phyloP scores from a whole-genome alignment of 2,888 invertebrate genomes.

The Hypena proboscidalis region DNA sequence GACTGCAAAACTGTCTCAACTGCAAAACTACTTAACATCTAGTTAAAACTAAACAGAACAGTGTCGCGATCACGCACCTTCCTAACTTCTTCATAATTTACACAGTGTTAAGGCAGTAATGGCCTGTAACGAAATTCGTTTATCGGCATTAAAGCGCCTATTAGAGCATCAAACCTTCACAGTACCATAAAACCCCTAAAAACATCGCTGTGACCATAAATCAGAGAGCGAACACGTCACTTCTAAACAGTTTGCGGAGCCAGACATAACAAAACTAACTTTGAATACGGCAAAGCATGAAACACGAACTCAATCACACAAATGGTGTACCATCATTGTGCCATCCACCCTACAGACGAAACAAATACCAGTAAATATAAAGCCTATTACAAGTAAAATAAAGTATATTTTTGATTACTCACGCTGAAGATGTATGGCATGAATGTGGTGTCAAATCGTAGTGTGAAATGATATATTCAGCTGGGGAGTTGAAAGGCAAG shows the following conservation, averaged over 20 bases:
- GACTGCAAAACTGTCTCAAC: not conserved
- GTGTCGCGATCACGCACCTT: slow-evolving; percentile 11
- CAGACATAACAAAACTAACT: slow-evolving; percentile 69
- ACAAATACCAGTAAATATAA: slow-evolving; percentile 21
- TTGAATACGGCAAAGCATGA: slow-evolving; percentile 55
- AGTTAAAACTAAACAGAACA: slow-evolving; percentile 5
- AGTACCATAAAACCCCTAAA: slow-evolving; percentile 49
- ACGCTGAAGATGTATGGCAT: slow-evolving; percentile 44
- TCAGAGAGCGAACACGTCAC: slow-evolving; percentile 55
- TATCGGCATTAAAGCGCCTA: slow-evolving; percentile 62
- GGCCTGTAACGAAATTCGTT: slow-evolving; percentile 43
- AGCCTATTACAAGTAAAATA: slow-evolving; percentile 41
- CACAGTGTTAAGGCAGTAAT: slow-evolving; percentile 41
- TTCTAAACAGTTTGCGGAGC: slow-evolving; percentile 52
- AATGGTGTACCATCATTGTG: slow-evolving; percentile 57
- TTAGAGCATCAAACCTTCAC: slow-evolving; percentile 57
- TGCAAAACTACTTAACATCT: slow-evolving; percentile 1
- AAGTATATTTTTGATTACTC: slow-evolving; percentile 49
- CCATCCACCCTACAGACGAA: slow-evolving; percentile 44
- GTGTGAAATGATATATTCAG: slow-evolving; percentile 79
- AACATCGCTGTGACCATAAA: slow-evolving; percentile 58
- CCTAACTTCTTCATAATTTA: slow-evolving; percentile 31
- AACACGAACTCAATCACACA: slow-evolving; percentile 69
- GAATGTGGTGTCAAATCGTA: slow-evolving; percentile 71
- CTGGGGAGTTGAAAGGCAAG: slow-evolving; percentile 52